Evolutionary conservation across 1,140 invertebrate genomes (phyloP).

Genomic region (Paraescarpia echinospica): DNA sequence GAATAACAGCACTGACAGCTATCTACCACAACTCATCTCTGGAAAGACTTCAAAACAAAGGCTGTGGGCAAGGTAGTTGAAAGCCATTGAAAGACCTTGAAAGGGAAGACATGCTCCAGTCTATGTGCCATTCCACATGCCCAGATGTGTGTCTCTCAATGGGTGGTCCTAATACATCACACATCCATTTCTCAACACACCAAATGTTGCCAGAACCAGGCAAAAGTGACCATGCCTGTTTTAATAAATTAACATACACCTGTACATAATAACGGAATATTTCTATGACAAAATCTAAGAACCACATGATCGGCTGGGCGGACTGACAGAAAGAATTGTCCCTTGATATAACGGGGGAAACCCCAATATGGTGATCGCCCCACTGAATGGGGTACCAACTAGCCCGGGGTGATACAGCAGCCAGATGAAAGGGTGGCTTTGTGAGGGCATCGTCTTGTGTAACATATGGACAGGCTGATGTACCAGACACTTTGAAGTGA

Average conservation of each 20-base stretch:
- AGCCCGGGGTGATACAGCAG: not conserved
- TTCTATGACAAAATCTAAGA: not conserved
- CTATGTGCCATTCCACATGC: not conserved
- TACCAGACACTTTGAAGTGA: not conserved
- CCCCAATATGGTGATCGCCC: not conserved
- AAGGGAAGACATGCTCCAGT: not conserved
- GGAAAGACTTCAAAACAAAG: not conserved
- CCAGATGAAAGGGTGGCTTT: not conserved
- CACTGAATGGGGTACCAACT: not conserved
- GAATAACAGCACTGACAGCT: too few species aligned
- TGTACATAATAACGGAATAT: not conserved
- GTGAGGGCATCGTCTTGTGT: not conserved
- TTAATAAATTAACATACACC: not conserved
- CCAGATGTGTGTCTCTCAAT: not conserved
- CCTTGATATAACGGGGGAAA: not conserved
- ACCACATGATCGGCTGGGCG: not conserved
- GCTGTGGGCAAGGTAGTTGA: not conserved
- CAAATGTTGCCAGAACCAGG: not conserved
- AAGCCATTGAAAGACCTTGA: not conserved
- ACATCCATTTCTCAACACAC: not conserved
- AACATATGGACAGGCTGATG: not conserved
- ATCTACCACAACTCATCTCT: too few species aligned
- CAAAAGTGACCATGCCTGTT: not conserved
- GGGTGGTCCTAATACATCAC: not conserved
- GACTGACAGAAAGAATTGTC: not conserved